phyloP scores from a whole-genome alignment of 2,888 invertebrate genomes.

The Scrobipalpa atriplicella region DNA sequence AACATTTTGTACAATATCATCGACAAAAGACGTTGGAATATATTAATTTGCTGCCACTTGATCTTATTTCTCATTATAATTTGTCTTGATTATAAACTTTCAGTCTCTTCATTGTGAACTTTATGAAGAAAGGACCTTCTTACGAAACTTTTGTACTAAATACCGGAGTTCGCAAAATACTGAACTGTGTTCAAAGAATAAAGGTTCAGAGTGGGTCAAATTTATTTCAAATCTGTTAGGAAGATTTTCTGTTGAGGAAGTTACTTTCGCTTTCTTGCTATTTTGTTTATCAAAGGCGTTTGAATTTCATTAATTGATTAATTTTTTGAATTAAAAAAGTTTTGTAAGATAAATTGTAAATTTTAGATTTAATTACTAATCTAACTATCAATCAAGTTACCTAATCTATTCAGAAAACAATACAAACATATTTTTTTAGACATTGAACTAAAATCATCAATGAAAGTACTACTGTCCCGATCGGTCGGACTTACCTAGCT shows the following conservation, averaged over 20 bases:
- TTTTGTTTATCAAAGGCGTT: not conserved
- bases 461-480: too few relatives aligned
- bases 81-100: not conserved
- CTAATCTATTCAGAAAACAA: too few relatives aligned
- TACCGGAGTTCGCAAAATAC: conserved; percentile 20
- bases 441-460: too few relatives aligned
- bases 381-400: too few relatives aligned
- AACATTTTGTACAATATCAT: too few relatives aligned
- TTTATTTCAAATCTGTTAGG: not conserved
- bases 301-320: not conserved
- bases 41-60: not conserved
- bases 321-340: too few relatives aligned
- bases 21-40: not conserved
- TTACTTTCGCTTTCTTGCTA: not conserved
- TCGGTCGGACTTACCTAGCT: too few relatives aligned
- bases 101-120: not conserved
- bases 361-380: too few relatives aligned
- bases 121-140: conserved; percentile 1
- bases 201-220: not conserved
- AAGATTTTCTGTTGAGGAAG: conserved; percentile 1
- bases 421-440: too few relatives aligned
- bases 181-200: conserved; percentile 8
- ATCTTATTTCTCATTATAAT: conserved; percentile 12
- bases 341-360: not conserved
- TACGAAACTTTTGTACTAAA: conserved; percentile 20